Evolutionary conservation across 1,140 invertebrate species (phyloP).

Genomic region (Antheraea pernyi): DNA sequence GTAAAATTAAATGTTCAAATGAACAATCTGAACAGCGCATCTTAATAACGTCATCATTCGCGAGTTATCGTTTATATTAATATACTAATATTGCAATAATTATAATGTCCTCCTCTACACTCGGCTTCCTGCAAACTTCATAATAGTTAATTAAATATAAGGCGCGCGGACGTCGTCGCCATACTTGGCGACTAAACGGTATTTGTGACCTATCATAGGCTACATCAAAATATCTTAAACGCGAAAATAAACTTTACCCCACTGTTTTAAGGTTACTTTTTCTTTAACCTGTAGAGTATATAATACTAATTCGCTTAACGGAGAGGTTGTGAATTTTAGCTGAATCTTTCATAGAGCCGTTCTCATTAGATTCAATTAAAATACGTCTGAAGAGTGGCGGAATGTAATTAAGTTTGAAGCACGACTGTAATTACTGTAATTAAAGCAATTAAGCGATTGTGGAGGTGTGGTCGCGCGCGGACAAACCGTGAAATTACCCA

Average conservation of each 20-base stretch:
- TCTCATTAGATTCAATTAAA: slow-evolving; percentile 8
- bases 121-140: slow-evolving; percentile 9
- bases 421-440: slow-evolving; percentile 11
- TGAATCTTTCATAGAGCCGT: slow-evolving; percentile 6
- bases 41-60: too few relatives aligned
- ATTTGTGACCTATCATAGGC: slow-evolving; percentile 43
- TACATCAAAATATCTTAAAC: slow-evolving; percentile 16
- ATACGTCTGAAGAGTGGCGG: slow-evolving; percentile 2
- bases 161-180: slow-evolving; percentile 24
- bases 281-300: background rate
- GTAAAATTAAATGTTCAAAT: too few relatives aligned
- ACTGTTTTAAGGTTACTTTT: slow-evolving; percentile 20
- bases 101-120: background rate
- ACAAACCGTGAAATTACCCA: background rate
- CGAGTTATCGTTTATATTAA: too few relatives aligned
- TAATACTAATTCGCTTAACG: slow-evolving; percentile 2
- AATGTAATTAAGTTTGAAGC: background rate
- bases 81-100: background rate
- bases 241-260: slow-evolving; percentile 26
- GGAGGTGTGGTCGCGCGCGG: background rate
- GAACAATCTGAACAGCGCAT: too few relatives aligned
- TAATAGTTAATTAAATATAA: slow-evolving; percentile 47
- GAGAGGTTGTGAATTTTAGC: background rate
- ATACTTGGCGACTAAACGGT: slow-evolving; percentile 46
- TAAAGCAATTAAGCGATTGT: slow-evolving; percentile 12